These are phyloP conservation scores for Elephantulus edwardii DNA, from an alignment of 2,113 vertebrate species.

Conservation along the genomic window DNA sequence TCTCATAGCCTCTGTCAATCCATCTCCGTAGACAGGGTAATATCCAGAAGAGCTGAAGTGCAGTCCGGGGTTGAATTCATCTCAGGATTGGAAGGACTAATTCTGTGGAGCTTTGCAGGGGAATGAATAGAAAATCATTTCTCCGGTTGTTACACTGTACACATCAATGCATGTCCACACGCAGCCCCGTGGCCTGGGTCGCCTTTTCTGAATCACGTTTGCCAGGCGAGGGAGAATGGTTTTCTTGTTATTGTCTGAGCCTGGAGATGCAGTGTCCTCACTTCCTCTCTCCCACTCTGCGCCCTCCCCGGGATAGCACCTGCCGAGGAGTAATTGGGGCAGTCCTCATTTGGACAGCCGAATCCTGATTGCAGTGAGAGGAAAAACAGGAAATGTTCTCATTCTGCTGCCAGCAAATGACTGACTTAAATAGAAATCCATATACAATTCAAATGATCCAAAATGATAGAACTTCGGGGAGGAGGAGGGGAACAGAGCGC, in stretches of 20 bases:
- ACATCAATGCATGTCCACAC: background rate
- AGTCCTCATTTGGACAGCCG: slow-evolving; percentile 82
- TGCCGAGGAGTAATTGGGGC: slow-evolving; percentile 85
- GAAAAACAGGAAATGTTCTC: slow-evolving; percentile 83
- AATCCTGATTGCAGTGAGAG: slow-evolving; percentile 83
- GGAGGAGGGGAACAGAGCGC: slow-evolving; percentile 50
- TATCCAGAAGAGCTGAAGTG: background rate
- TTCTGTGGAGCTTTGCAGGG: background rate
- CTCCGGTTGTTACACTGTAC: background rate
- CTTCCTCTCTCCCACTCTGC: slow-evolving; percentile 73
- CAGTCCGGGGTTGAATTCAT: background rate
- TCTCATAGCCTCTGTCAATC: too few species aligned
- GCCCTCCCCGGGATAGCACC: slow-evolving; percentile 81
- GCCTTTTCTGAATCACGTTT: background rate
- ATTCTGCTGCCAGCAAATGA: slow-evolving; percentile 81
- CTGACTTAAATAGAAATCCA: slow-evolving; percentile 84
- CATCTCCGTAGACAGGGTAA: background rate
- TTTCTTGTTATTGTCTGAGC: slow-evolving; percentile 70
- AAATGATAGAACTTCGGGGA: slow-evolving; percentile 66
- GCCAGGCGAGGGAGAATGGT: slow-evolving; percentile 20
- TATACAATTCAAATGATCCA: slow-evolving; percentile 76
- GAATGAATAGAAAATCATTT: slow-evolving; percentile 41
- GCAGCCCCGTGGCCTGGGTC: background rate
- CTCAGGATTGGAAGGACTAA: background rate
- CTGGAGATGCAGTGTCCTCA: slow-evolving; percentile 66